A percentile compares a stretch with the other conserved stretches of the same genome.
Conservation (phyloP, 2,888 invertebrate genomes). For the Hypomecis atomaria region DNA sequence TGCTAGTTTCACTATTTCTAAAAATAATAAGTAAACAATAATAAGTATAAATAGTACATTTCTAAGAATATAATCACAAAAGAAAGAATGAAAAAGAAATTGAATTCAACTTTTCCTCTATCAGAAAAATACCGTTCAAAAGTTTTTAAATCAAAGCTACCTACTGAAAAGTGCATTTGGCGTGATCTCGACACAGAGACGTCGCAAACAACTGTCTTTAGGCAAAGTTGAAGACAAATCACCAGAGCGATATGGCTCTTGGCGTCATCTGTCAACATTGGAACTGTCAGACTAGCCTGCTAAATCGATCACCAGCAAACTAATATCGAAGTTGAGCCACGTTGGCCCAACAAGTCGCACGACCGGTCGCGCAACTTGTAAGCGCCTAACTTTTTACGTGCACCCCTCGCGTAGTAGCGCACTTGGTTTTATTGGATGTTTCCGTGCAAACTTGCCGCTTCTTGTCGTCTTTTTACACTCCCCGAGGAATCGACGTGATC, state of each 20-base stretch:
- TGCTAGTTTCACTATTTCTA: no score
- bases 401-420: conserved; percentile 55
- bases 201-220: conserved; percentile 57
- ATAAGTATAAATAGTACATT: no score
- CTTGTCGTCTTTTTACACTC: conserved; percentile 63
- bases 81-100: conserved; percentile 5
- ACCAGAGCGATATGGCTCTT: conserved; percentile 73
- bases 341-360: conserved; percentile 65
- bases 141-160: conserved; percentile 10
- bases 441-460: conserved; percentile 67
- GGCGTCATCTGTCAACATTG: conserved; percentile 81
- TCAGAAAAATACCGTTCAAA: conserved; percentile 3
- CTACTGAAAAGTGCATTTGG: conserved; percentile 30
- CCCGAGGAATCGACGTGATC: conserved; percentile 61
- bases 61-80: no score
- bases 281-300: conserved; percentile 79
- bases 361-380: conserved; percentile 51
- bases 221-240: conserved; percentile 77
- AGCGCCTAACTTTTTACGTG: conserved; percentile 68
- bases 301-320: conserved; percentile 82
- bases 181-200: conserved; percentile 30
- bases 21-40: no score
- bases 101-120: not conserved
- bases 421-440: conserved; percentile 78
- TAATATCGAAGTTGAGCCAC: conserved; percentile 79